Evolutionary conservation across 1,140 invertebrate species (phyloP).

Genomic region (Drosophila serrata): DNA sequence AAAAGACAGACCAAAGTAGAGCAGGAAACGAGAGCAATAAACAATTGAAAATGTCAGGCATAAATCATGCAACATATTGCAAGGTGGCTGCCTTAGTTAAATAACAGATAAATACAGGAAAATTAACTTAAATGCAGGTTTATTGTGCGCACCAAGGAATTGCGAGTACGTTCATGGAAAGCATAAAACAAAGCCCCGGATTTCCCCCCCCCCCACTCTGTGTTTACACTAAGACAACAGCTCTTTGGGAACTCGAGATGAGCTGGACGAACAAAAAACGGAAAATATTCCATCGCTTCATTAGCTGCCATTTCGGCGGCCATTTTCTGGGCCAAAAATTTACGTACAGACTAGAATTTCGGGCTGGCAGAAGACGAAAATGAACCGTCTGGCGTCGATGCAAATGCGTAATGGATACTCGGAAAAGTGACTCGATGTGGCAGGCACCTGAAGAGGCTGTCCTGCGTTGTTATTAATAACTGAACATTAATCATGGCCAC

Average conservation of each 20-base stretch:
- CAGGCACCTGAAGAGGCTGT: slow-evolving; percentile 49
- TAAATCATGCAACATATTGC: slow-evolving; percentile 79
- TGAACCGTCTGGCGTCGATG: slow-evolving; percentile 56
- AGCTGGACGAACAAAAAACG: slow-evolving; percentile 24
- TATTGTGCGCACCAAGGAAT: slow-evolving; percentile 43
- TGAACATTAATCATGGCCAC: slow-evolving; percentile 65
- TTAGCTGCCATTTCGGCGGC: slow-evolving; percentile 36
- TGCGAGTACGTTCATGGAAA: slow-evolving; percentile 33
- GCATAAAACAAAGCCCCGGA: slow-evolving; percentile 31
- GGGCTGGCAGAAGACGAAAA: background rate
- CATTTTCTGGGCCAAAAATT: slow-evolving; percentile 5
- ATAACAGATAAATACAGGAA: slow-evolving; percentile 73
- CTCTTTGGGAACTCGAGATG: slow-evolving; percentile 48
- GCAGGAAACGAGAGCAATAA: slow-evolving; percentile 36
- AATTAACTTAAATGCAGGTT: slow-evolving; percentile 69
- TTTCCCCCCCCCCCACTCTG: slow-evolving; percentile 1
- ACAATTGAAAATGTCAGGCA: slow-evolving; percentile 66
- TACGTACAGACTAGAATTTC: slow-evolving; percentile 35
- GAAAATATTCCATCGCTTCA: slow-evolving; percentile 49
- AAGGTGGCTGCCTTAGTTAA: slow-evolving; percentile 55
- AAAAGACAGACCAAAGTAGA: slow-evolving; percentile 52
- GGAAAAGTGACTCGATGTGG: slow-evolving; percentile 66
- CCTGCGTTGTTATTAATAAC: slow-evolving; percentile 67
- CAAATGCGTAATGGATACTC: slow-evolving; percentile 74
- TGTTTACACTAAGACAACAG: background rate